Conservation (phyloP, 2,113 vertebrate species). For the Rhynchomys soricoides region DNA sequence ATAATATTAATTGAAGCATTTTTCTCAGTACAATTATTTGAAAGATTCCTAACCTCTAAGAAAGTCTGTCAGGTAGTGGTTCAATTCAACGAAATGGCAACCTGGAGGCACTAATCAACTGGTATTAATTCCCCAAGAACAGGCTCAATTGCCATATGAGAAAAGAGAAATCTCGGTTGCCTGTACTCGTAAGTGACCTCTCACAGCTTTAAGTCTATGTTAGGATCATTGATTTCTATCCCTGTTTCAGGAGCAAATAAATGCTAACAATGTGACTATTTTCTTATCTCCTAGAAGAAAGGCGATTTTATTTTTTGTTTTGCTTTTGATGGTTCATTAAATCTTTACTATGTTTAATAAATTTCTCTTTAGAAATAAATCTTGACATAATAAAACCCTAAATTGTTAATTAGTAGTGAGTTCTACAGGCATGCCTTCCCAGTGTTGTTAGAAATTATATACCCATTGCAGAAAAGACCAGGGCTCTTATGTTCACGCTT, state of each 20-base stretch:
- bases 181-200: neutral
- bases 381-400: neutral
- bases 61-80: neutral
- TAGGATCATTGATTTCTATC: neutral
- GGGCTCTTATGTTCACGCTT: neutral
- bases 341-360: neutral
- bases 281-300: neutral
- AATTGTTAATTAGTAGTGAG: neutral
- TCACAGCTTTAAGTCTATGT: neutral
- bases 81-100: neutral
- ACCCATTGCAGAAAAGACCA: neutral
- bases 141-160: neutral
- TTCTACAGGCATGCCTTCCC: neutral
- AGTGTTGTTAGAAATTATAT: neutral
- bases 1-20: constrained; percentile 27
- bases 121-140: neutral
- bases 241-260: neutral
- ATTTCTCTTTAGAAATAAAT: neutral
- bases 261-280: neutral
- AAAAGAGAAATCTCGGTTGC: neutral
- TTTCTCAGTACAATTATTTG: constrained; percentile 32
- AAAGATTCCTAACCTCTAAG: neutral
- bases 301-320: neutral
- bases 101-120: neutral
- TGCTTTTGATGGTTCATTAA: neutral